Base-by-base conservation (phyloP, 2,113 vertebrate genomes). In the Ptilorrhoa leucosticta region DNA sequence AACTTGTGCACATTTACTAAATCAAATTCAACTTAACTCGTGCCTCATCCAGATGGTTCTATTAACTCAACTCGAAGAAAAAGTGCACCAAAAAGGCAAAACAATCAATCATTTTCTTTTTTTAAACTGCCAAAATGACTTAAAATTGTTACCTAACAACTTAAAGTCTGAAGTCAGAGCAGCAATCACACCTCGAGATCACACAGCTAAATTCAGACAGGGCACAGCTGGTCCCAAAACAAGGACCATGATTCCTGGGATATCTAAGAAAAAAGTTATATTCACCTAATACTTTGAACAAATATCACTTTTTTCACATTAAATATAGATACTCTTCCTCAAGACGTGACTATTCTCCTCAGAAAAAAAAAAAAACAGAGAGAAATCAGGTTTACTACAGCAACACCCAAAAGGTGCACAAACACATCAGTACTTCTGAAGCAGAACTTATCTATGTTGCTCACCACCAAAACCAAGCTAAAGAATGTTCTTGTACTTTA, bases 401-500 rank as follows among this genome's bases (percentile, higher is more conserved):
- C 13, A 56, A 22, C n/a, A 44, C 12, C 7, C 33, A 6, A 9
- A 40, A 51, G n/a, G 31, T 7, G 8, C 26, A 39, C 9, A 23
- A 44, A 37, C 7, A 42, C 37, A 10, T 13, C 31, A 11, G 2
- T 0, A 2, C 31, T 39, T 22, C 72, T 28, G 11, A 57, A 53
- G 54, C 12, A 3, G 7, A 44, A 8, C 11, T 24, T 37, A 17
- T 0, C 2, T 6, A 17, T 0, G 1, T 23, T 10, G 8, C 1
- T 72, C 81, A 69, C 39, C 42, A 35, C 39, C 42, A 35, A 61
- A 58, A 69, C 16, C 23, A 28, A 85, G 31, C 24, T 6, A 28
- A 0, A 58, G 18, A 84, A 15, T 7, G 7, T 23, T 47, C 71
- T n/a, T 1, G 1, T 5, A 23, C 10, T n/a, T 50, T 1, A 12